Evolutionary conservation across 2,888 invertebrate species (phyloP).

Genomic region (Clostera curtula): DNA sequence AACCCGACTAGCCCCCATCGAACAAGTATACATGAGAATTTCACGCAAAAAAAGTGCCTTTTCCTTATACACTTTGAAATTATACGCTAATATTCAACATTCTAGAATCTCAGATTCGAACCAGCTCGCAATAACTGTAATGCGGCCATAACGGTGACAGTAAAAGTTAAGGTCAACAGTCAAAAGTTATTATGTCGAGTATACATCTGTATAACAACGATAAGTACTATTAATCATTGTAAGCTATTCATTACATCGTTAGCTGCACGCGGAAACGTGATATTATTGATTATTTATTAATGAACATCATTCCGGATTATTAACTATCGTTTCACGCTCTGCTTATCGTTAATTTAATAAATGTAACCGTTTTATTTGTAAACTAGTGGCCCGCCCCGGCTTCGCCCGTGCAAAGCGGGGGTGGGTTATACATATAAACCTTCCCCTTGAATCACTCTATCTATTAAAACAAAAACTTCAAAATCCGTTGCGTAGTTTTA

Average conservation of each 20-base stretch:
- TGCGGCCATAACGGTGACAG: slow-evolving; percentile 23
- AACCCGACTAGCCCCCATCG: no score
- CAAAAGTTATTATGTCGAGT: slow-evolving; percentile 33
- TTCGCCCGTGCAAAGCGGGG: no score
- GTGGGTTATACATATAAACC: no score
- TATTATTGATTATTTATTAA: slow-evolving; percentile 1
- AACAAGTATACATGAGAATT: no score
- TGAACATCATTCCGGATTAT: neutral
- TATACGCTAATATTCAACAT: neutral
- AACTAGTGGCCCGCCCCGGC: no score
- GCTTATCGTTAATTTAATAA: no score
- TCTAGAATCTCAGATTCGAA: neutral
- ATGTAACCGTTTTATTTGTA: no score
- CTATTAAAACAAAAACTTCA: no score
- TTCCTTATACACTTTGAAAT: slow-evolving; percentile 1
- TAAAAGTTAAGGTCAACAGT: slow-evolving; percentile 27
- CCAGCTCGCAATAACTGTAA: slow-evolving; percentile 2
- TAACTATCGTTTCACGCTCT: neutral
- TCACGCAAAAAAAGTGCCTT: slow-evolving; percentile 1
- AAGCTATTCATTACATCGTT: slow-evolving; percentile 22
- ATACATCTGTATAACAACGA: slow-evolving; percentile 25
- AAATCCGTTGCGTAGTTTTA: no score
- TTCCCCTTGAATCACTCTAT: no score
- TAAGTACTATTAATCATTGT: slow-evolving; percentile 24
- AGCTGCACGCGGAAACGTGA: slow-evolving; percentile 7